phyloP scores from a whole-genome alignment of 2,113 vertebrate genomes.

The Sardina pilchardus region DNA sequence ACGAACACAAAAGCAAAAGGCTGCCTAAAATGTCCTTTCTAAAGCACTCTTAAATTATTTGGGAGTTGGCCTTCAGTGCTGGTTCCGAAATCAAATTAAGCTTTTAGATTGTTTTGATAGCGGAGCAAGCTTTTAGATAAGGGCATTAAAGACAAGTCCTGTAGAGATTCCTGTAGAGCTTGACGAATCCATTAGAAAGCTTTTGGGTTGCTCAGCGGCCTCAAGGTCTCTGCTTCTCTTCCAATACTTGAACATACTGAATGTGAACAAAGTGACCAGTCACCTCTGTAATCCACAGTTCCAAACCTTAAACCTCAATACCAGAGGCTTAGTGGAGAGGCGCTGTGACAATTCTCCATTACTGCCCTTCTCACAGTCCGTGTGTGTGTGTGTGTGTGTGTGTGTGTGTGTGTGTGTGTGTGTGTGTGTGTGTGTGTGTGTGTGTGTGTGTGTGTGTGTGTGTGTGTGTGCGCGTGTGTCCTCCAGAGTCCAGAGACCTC shows the following conservation, averaged over 20 bases:
- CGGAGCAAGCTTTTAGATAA: no score
- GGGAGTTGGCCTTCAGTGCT: no score
- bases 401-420: neutral
- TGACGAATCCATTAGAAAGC: no score
- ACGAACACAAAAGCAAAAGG: neutral
- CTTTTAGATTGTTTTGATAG: no score
- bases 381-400: neutral
- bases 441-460: neutral
- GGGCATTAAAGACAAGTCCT: neutral
- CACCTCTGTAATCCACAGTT: no score
- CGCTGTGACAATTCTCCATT: neutral
- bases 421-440: neutral
- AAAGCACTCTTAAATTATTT: no score
- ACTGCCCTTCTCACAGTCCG: neutral
- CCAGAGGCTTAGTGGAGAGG: neutral
- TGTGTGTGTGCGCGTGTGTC: conserved; percentile 33
- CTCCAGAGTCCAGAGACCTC: conserved; percentile 88
- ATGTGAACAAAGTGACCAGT: no score
- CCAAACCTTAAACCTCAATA: no score
- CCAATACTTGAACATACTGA: no score
- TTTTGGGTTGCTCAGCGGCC: no score
- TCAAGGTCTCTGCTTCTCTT: no score
- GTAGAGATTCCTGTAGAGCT: neutral
- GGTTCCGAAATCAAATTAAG: no score
- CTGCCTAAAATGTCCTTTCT: neutral